Percentiles rank a stretch among this genome's conserved stretches.
phyloP scores from a whole-genome alignment of 2,888 invertebrate species.

The Phyllotreta cruciferae region DNA sequence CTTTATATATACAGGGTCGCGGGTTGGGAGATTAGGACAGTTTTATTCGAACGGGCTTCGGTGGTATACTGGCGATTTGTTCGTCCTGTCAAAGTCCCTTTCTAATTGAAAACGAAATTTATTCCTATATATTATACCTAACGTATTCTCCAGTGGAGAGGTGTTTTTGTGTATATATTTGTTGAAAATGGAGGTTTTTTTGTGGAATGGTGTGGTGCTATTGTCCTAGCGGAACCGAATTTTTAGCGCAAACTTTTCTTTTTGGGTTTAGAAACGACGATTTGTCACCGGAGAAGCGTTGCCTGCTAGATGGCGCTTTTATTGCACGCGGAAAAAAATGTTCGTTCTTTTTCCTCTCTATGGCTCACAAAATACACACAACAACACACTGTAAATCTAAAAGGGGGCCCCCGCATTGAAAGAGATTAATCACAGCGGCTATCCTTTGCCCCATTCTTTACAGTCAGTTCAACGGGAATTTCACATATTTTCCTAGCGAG shows the following conservation, averaged over 20 bases:
- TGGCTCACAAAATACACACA: constrained; percentile 21
- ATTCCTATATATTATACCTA: no score
- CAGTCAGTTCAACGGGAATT: constrained; percentile 14
- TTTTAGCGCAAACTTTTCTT: constrained; percentile 25
- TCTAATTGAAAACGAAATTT: no score
- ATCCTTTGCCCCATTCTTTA: constrained; percentile 25
- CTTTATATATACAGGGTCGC: constrained; percentile 23
- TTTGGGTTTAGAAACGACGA: constrained; percentile 21
- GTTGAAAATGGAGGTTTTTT: no score
- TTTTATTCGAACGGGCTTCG: no score
- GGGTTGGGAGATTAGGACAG: constrained; percentile 12
- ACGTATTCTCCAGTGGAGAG: no score
- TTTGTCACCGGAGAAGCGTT: constrained; percentile 28
- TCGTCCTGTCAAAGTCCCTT: no score
- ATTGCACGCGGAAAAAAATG: constrained; percentile 22
- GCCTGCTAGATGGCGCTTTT: constrained; percentile 27
- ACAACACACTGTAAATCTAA: constrained; percentile 29
- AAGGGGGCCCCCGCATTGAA: constrained; percentile 19
- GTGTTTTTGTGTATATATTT: no score
- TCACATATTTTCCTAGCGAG: constrained; percentile 21
- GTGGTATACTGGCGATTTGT: no score
- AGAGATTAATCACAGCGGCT: constrained; percentile 26
- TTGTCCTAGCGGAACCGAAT: constrained; percentile 24
- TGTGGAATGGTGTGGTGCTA: not conserved
- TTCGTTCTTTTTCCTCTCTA: constrained; percentile 20